Conservation (phyloP, 2,888 invertebrate genomes). For the Acleris laterana region DNA sequence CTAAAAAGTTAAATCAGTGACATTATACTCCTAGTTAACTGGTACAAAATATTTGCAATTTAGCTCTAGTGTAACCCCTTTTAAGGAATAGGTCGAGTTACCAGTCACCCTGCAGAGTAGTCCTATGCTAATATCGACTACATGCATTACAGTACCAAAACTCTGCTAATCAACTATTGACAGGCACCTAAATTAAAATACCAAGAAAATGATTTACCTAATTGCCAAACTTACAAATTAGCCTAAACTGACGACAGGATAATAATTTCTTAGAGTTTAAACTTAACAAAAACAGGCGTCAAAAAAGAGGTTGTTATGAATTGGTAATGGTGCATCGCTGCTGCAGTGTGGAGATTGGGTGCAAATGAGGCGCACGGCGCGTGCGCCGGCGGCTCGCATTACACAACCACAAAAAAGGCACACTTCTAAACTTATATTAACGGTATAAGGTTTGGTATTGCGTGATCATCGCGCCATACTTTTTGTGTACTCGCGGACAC, state of each 20-base stretch:
- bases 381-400: constrained; percentile 70
- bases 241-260: constrained; percentile 28
- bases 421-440: background rate
- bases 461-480: background rate
- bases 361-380: constrained; percentile 77
- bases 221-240: constrained; percentile 19
- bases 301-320: constrained; percentile 68
- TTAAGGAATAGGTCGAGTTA: too few relatives aligned
- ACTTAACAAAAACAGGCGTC: constrained; percentile 54
- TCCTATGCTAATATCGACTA: too few relatives aligned
- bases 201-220: constrained; percentile 10
- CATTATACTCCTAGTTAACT: too few relatives aligned
- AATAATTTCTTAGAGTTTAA: constrained; percentile 49
- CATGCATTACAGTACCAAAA: too few relatives aligned
- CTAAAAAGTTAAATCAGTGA: too few relatives aligned
- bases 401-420: constrained; percentile 47
- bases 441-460: background rate
- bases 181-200: background rate
- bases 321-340: constrained; percentile 75
- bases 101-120: too few relatives aligned
- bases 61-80: too few relatives aligned
- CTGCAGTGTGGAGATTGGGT: constrained; percentile 80
- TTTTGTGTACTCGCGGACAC: constrained; percentile 43
- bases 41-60: too few relatives aligned
- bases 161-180: too few relatives aligned